These are phyloP conservation scores for Hydrozoanthus tunicans DNA, from an alignment of 64 coral and sea anemone genomes.

Conservation along the genomic window DNA sequence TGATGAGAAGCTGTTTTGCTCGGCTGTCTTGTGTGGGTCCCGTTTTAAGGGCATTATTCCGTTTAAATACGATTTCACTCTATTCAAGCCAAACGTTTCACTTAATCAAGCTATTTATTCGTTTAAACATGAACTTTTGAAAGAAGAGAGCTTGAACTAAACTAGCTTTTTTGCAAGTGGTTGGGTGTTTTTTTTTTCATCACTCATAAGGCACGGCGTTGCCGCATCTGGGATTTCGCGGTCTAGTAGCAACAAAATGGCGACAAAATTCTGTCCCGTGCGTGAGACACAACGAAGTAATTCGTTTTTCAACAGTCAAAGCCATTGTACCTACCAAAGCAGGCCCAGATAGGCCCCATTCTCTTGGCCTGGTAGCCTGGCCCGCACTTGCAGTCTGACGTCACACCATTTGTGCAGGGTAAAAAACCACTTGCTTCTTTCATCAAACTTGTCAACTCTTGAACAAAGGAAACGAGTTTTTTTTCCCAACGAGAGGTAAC, in stretches of 20 bases:
- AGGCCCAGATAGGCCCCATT: slow-evolving; percentile 50
- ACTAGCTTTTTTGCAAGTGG: no score
- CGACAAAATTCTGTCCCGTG: background rate
- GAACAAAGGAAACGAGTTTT: background rate
- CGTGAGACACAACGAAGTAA: background rate
- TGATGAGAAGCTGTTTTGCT: no score
- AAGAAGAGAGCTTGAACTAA: no score
- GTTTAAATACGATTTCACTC: no score
- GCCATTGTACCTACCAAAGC: slow-evolving; percentile 2
- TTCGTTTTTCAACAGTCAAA: background rate
- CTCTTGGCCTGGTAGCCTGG: slow-evolving; percentile 17
- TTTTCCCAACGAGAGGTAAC: background rate
- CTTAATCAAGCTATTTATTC: no score
- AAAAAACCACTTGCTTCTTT: background rate
- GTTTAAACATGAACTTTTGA: no score
- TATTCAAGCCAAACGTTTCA: no score
- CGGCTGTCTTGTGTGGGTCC: no score
- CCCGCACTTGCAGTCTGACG: slow-evolving; percentile 28
- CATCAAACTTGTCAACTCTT: slow-evolving; percentile 37
- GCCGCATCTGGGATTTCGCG: no score
- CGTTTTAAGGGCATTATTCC: no score
- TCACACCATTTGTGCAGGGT: slow-evolving; percentile 8
- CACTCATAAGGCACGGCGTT: no score
- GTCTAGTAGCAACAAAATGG: background rate
- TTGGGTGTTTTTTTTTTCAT: no score